Evolutionary conservation across 1,140 invertebrate genomes (phyloP).

Genomic region (Globodera ellingtonae): DNA sequence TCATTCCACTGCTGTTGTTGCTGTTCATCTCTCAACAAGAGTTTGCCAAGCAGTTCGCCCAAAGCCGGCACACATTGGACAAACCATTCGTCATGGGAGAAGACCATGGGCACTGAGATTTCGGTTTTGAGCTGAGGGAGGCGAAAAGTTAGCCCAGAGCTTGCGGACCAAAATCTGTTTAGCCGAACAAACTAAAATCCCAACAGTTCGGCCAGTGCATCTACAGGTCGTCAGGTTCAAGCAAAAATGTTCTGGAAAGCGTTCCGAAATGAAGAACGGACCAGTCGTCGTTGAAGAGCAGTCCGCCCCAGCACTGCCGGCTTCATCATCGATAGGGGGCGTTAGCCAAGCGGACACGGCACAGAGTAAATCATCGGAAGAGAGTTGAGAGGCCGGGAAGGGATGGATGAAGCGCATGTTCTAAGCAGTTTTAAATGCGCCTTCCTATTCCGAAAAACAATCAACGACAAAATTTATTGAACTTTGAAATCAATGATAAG

Average conservation of each 20-base stretch:
- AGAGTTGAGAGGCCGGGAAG: background rate
- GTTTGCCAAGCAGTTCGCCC: background rate
- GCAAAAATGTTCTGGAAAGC: no score
- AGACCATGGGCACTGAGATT: background rate
- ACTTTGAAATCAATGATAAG: no score
- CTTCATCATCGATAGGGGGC: background rate
- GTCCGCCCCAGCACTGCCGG: background rate
- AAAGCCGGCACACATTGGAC: background rate
- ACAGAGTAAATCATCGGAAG: background rate
- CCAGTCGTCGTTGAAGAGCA: background rate
- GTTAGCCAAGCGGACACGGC: background rate
- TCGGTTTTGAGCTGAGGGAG: background rate
- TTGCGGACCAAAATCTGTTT: no score
- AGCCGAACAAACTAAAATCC: no score
- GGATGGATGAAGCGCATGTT: background rate
- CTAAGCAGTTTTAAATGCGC: no score
- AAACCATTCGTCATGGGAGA: slow-evolving; percentile 22
- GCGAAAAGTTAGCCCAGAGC: no score
- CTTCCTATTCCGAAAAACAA: background rate
- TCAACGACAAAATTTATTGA: no score
- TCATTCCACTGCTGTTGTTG: background rate
- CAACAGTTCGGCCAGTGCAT: no score
- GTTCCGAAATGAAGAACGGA: background rate
- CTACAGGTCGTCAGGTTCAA: no score
- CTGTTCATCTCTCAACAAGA: background rate